Conservation (phyloP, 2,888 invertebrate genomes). For the Calameuta idolon region DNA sequence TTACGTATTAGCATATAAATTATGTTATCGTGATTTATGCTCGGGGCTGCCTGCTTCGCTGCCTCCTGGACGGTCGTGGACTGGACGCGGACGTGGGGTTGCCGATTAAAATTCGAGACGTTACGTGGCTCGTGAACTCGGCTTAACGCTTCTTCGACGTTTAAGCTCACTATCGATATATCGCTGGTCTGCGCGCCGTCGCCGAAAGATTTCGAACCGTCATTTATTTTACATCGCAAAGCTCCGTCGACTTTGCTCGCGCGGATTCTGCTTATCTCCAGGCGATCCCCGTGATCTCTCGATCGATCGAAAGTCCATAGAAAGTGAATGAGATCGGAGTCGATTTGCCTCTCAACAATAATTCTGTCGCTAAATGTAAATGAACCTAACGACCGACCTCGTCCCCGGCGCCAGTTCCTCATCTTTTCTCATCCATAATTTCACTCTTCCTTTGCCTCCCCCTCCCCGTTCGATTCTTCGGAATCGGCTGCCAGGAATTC, state of each 20-base stretch:
- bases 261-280: background rate
- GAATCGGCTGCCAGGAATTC: background rate
- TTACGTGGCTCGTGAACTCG: background rate
- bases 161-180: background rate
- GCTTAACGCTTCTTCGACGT: background rate
- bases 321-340: background rate
- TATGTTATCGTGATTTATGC: conserved; percentile 65
- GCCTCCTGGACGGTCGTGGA: conserved; percentile 11
- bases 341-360: background rate
- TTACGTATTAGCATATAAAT: conserved; percentile 63
- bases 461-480: background rate
- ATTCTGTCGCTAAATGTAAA: background rate
- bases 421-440: background rate
- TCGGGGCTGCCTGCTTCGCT: conserved; percentile 25
- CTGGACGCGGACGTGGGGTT: conserved; percentile 32
- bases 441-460: background rate
- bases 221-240: too few species aligned
- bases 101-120: conserved; percentile 50
- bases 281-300: background rate
- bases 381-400: background rate
- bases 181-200: background rate
- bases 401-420: background rate
- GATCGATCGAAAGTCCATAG: background rate
- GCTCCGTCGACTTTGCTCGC: background rate
- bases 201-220: background rate